Evolutionary conservation across 2,797 vertebrate genomes (phyloP).

Genomic region (Capromys pilorides): DNA sequence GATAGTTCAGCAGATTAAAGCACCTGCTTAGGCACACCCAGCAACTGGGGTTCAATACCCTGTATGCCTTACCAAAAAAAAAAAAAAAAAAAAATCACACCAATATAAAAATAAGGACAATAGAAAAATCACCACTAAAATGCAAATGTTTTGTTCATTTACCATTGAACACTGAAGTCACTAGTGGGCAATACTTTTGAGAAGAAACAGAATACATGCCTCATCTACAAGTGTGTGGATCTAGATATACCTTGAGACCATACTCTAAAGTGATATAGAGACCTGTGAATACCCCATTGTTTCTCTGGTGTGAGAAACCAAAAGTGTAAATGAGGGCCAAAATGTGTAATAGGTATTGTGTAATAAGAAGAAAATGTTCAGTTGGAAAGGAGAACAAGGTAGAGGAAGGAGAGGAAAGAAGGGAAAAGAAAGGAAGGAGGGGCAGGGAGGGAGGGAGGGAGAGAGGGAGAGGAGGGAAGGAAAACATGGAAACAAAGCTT

Average conservation of each 20-base stretch:
- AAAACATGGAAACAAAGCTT: no score
- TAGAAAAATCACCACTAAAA: neutral
- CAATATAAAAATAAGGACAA: neutral
- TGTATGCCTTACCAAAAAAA: neutral
- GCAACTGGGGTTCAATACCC: no score
- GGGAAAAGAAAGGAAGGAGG: no score
- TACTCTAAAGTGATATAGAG: neutral
- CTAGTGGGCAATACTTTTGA: neutral
- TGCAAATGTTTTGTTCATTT: neutral
- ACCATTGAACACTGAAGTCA: neutral
- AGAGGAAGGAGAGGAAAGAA: no score
- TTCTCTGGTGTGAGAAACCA: neutral
- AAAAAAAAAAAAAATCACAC: neutral
- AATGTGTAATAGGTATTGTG: no score
- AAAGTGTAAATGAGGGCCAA: neutral
- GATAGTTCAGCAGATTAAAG: no score
- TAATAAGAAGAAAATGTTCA: no score
- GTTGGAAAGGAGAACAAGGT: no score
- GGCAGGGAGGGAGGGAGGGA: no score
- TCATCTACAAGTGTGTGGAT: neutral
- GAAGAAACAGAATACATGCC: neutral
- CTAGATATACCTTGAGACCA: neutral
- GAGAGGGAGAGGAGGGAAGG: no score
- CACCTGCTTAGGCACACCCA: no score
- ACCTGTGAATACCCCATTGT: neutral